These are phyloP conservation scores for Cecidostiba fungosa DNA, from an alignment of 2,888 invertebrate genomes.

Conservation along the genomic window DNA sequence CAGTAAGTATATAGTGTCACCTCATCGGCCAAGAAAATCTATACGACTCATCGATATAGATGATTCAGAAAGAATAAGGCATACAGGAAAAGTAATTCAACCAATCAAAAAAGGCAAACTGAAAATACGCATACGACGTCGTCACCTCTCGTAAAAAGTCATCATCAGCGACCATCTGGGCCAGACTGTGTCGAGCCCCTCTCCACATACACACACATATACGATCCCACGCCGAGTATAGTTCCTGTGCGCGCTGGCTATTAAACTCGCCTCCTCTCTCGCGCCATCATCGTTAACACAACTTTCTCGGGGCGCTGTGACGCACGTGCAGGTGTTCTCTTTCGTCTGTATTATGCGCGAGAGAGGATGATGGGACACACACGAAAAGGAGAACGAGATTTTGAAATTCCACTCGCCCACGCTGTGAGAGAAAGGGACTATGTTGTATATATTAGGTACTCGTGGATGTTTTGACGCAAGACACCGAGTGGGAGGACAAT, in stretches of 20 bases:
- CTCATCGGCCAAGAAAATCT: too few relatives aligned
- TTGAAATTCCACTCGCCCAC: background rate
- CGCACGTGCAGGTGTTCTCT: background rate
- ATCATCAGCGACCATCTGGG: conserved; percentile 20
- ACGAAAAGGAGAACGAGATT: background rate
- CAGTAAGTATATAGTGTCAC: too few relatives aligned
- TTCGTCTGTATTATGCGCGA: background rate
- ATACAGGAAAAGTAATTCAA: too few relatives aligned
- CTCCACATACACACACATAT: background rate
- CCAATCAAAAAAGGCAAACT: background rate
- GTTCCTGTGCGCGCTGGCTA: background rate
- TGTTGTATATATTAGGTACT: background rate
- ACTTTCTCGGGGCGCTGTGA: background rate
- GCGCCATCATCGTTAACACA: background rate
- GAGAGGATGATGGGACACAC: background rate
- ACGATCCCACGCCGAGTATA: background rate
- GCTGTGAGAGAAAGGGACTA: background rate
- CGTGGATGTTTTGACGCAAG: too few relatives aligned
- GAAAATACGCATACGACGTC: background rate
- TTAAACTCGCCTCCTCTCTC: conserved; percentile 5
- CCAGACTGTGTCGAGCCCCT: background rate
- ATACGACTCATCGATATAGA: too few relatives aligned
- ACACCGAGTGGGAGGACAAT: too few relatives aligned
- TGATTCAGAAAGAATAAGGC: too few relatives aligned
- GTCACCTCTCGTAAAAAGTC: conserved; percentile 26